Evolutionary conservation across 2,888 invertebrate species (phyloP).

Genomic region (Pachliopta kotzebuea): DNA sequence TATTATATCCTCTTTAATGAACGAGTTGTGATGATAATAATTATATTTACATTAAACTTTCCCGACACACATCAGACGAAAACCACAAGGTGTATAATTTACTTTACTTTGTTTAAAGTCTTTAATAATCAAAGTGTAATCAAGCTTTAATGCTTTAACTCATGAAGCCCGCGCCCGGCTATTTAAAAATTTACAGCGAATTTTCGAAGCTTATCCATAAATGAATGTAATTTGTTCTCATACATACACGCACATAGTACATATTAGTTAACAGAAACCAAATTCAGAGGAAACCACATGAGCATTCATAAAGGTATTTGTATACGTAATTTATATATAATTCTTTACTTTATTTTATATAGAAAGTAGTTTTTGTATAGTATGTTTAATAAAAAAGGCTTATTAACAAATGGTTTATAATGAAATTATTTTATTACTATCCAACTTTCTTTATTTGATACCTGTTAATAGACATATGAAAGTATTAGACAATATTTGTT

Average conservation of each 20-base stretch:
- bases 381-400: no score
- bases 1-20: no score
- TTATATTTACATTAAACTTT: not conserved
- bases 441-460: no score
- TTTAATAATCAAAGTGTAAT: conserved; percentile 12
- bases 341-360: no score
- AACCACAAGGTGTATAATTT: not conserved
- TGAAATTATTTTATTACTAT: no score
- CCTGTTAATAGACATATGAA: no score
- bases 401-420: no score
- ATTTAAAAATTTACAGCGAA: conserved; percentile 20
- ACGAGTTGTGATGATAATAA: not conserved
- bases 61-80: not conserved
- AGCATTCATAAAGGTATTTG: conserved; percentile 10
- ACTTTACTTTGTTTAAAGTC: conserved; percentile 3
- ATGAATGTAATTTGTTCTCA: conserved; percentile 21
- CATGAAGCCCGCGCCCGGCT: conserved; percentile 7
- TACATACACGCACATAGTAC: not conserved
- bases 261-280: conserved; percentile 15
- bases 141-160: conserved; percentile 1
- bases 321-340: conserved; percentile 9
- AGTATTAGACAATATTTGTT: no score
- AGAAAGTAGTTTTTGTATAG: no score
- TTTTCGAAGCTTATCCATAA: conserved; percentile 13
- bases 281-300: conserved; percentile 14